A percentile compares a stretch with the other conserved stretches of the same genome.
These are phyloP conservation scores for Halcyon leucocephala DNA, from an alignment of 2,797 vertebrate genomes.

Conservation along the genomic window DNA sequence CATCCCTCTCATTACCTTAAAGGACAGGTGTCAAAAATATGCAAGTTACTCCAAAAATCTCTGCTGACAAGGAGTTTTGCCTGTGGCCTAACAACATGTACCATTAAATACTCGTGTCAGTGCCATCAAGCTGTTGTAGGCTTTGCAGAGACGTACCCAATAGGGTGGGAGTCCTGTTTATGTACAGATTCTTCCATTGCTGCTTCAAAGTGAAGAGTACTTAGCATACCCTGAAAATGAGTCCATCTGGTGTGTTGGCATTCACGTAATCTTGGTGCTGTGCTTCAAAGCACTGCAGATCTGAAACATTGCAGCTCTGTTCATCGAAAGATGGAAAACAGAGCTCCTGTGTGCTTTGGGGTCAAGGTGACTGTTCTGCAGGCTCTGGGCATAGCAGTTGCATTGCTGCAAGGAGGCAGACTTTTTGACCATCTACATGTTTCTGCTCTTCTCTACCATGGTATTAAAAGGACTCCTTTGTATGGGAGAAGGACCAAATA, in stretches of 20 bases:
- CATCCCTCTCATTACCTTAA: neutral
- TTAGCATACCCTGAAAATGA: neutral
- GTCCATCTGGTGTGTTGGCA: slow-evolving; percentile 2
- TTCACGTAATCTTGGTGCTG: neutral
- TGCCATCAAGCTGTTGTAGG: neutral
- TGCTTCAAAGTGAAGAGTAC: neutral
- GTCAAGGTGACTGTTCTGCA: neutral
- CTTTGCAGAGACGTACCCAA: neutral
- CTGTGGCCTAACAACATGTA: neutral
- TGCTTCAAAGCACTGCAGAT: neutral
- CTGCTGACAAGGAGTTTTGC: neutral
- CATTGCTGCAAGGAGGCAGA: neutral
- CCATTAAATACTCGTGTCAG: neutral
- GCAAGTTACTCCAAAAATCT: neutral
- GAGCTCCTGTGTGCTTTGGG: neutral
- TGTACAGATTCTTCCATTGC: neutral
- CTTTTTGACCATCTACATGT: neutral
- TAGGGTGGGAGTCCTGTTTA: neutral
- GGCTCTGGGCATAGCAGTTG: neutral
- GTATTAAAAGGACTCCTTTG: neutral
- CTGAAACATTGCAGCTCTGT: neutral
- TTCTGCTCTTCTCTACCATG: neutral
- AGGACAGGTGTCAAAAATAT: neutral
- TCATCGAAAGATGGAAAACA: neutral
- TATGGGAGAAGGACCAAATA: neutral